Evolutionary conservation across 1,140 invertebrate species (phyloP).

Genomic region (Drosophila ficusphila): DNA sequence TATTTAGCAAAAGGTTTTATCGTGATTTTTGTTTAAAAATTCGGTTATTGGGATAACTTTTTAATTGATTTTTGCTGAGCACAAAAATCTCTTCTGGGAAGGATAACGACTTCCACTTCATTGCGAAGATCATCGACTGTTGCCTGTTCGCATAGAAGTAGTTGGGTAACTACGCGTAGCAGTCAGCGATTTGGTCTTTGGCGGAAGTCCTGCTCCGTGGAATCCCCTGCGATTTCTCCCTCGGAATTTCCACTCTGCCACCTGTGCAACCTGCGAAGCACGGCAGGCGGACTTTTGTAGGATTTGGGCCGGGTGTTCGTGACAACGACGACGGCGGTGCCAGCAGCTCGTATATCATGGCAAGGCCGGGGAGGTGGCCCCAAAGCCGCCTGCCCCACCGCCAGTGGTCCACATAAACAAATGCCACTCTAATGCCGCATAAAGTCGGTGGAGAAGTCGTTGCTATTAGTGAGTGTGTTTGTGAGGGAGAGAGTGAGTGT

Average conservation of each 20-base stretch:
- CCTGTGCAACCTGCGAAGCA: constrained; percentile 63
- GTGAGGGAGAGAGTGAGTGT: constrained; percentile 1
- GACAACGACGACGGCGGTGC: constrained; percentile 40
- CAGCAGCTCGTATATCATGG: constrained; percentile 48
- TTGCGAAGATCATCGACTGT: constrained; percentile 56
- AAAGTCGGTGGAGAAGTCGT: constrained; percentile 57
- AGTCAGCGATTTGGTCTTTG: constrained; percentile 50
- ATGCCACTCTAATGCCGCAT: constrained; percentile 79
- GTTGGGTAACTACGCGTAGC: no score
- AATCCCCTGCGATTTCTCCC: background rate
- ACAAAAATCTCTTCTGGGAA: constrained; percentile 27
- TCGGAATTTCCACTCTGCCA: constrained; percentile 14
- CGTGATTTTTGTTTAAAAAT: no score
- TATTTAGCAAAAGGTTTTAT: no score
- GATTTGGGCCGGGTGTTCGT: constrained; percentile 67
- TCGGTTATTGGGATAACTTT: background rate
- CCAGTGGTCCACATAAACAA: constrained; percentile 70
- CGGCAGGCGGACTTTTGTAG: constrained; percentile 70
- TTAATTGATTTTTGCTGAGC: background rate
- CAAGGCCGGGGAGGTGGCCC: constrained; percentile 33
- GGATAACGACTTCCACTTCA: constrained; percentile 45
- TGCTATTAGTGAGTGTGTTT: background rate
- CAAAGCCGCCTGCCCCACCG: background rate
- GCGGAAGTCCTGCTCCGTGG: constrained; percentile 15
- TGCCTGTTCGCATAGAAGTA: no score